phyloP scores from a whole-genome alignment of 2,113 vertebrate genomes.

The Crotalus horridus region DNA sequence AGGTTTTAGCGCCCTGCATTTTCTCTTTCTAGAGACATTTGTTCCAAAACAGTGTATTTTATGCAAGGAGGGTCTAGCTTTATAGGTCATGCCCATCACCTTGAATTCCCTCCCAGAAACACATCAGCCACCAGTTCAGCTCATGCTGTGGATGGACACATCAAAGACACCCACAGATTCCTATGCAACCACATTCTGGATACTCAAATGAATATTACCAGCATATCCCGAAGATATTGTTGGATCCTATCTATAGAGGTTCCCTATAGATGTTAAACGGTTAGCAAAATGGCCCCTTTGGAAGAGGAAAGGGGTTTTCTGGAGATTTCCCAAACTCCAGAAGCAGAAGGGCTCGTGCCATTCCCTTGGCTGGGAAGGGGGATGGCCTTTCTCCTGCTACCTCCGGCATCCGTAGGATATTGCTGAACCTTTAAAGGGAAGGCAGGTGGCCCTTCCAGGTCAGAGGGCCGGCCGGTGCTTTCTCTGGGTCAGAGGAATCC shows the following conservation, averaged over 20 bases:
- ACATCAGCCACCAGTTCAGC: background rate
- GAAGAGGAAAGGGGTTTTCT: background rate
- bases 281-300: background rate
- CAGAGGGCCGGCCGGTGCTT: slow-evolving; percentile 6
- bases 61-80: background rate
- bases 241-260: background rate
- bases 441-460: background rate
- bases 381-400: background rate
- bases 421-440: background rate
- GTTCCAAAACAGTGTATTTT: background rate
- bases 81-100: background rate
- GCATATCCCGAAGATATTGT: background rate
- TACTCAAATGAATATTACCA: background rate
- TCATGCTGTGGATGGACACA: background rate
- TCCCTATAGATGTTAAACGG: background rate
- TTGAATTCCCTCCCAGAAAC: background rate
- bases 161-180: background rate
- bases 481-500: background rate
- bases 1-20: background rate
- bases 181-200: background rate
- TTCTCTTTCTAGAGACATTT: background rate
- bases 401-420: background rate
- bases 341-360: background rate
- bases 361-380: background rate
- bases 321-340: background rate